phyloP scores from a whole-genome alignment of 2,888 invertebrate species.

The Pherbina coryleti region DNA sequence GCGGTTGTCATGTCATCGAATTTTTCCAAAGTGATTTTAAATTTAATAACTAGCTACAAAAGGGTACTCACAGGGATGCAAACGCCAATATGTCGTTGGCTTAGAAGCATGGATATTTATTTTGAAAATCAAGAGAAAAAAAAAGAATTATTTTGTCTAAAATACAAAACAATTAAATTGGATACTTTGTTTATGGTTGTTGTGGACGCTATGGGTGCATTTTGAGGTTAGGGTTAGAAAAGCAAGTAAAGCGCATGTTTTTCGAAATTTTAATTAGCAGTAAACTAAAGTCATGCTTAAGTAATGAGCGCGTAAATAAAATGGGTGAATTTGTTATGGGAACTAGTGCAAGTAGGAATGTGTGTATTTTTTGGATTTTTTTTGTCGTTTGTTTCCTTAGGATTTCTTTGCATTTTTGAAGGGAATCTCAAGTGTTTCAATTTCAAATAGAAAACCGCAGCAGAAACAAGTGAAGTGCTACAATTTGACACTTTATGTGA shows the following conservation, averaged over 20 bases:
- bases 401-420: not conserved
- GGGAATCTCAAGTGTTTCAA: not conserved
- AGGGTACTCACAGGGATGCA: too few relatives aligned
- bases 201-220: too few relatives aligned
- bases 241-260: conserved; percentile 53
- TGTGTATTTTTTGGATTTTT: not conserved
- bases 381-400: not conserved
- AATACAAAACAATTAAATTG: not conserved
- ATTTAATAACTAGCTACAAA: too few relatives aligned
- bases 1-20: conserved; percentile 4
- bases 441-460: not conserved
- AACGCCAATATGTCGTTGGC: too few relatives aligned
- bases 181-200: not conserved
- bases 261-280: conserved; percentile 67
- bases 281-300: conserved; percentile 54
- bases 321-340: not conserved
- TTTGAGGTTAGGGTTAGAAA: too few relatives aligned
- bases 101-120: too few relatives aligned
- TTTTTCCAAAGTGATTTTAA: conserved; percentile 17
- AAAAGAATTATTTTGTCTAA: not conserved
- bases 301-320: conserved; percentile 11
- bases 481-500: conserved; percentile 6
- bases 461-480: conserved; percentile 16
- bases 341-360: not conserved
- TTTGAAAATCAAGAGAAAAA: not conserved